Base-by-base conservation (phyloP, 2,888 invertebrate genomes). In the Siphlonurus alternatus region DNA sequence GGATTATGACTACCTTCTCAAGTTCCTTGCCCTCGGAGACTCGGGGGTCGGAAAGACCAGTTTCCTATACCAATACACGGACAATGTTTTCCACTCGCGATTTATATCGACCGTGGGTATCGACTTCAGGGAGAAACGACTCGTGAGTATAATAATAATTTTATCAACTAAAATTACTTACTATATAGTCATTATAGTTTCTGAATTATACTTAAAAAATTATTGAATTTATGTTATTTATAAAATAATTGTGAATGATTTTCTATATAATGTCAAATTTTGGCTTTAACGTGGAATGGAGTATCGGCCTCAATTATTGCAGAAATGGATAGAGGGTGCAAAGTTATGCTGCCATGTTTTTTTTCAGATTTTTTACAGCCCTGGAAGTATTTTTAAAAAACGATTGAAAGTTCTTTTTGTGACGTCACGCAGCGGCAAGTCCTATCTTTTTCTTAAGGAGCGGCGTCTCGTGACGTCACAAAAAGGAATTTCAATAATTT, bases 101-200 rank as follows among this genome's bases (percentile, higher is more conserved):
- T 98, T 96, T 75, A 92, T 94, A 70, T 95, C 96, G 2, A 97
- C 97, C 18, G 96, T 97, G 66, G 97, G 97, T 65, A 96, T 97
- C 72, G 97, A 98, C 78, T 97, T 97, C 76, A 84, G 94, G 74
- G 96, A 97, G 78, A 97, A 97, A 77, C 82, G 92, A 76, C 81
- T 97, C 81, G 95, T 93, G 77, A 79, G 82, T 74, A 67, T 66
- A 63, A 64, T 62, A 64, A 62, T n/a, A n/a, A n/a, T n/a, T 18
- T 60, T 63, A 23, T 63, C 19, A 24, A 23, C 7, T 5, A 20
- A 38, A n/a, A n/a, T n/a, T n/a, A n/a, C n/a, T n/a, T n/a, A n/a
- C n/a, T 23, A 61, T 65, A 53, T 64, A 25, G 24, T 20, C 1
- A 22, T 67, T 23, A 62, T 20, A 20, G 51, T 24, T 19, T 38